These are phyloP conservation scores for Agonopterix heracliana DNA, from an alignment of 2,888 invertebrate genomes.

Conservation along the genomic window DNA sequence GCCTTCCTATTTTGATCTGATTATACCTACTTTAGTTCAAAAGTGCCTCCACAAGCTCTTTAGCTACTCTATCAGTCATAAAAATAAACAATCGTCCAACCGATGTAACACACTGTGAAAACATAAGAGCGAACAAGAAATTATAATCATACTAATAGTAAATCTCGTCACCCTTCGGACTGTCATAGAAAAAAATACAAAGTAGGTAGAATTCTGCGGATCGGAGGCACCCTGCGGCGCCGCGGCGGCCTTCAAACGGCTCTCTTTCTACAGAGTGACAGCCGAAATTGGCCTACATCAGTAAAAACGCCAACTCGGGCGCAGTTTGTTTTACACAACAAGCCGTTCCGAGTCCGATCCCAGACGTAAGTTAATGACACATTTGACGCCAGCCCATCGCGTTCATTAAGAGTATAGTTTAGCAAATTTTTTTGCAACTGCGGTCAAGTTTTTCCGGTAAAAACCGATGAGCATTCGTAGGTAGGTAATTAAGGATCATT, in stretches of 20 bases:
- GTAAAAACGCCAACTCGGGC: constrained; percentile 47
- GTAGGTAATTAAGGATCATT: too few species aligned
- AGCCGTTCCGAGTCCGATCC: constrained; percentile 32
- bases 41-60: too few species aligned
- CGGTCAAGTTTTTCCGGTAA: constrained; percentile 14
- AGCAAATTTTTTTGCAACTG: constrained; percentile 19
- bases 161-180: constrained; percentile 22
- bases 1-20: too few species aligned
- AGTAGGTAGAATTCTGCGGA: constrained; percentile 62
- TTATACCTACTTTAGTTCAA: too few species aligned
- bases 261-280: constrained; percentile 55
- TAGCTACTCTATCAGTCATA: too few species aligned
- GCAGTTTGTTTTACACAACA: constrained; percentile 70
- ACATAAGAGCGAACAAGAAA: background rate
- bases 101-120: background rate
- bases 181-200: constrained; percentile 35
- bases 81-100: too few species aligned
- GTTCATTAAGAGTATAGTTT: constrained; percentile 26
- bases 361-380: constrained; percentile 45
- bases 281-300: constrained; percentile 64
- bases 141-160: constrained; percentile 8
- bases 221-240: constrained; percentile 54
- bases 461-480: too few species aligned
- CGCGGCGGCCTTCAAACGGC: constrained; percentile 55
- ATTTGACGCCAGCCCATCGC: constrained; percentile 44